These are phyloP conservation scores for Trypoxylus dichotomus DNA, from an alignment of 1,140 invertebrate genomes.

Conservation along the genomic window DNA sequence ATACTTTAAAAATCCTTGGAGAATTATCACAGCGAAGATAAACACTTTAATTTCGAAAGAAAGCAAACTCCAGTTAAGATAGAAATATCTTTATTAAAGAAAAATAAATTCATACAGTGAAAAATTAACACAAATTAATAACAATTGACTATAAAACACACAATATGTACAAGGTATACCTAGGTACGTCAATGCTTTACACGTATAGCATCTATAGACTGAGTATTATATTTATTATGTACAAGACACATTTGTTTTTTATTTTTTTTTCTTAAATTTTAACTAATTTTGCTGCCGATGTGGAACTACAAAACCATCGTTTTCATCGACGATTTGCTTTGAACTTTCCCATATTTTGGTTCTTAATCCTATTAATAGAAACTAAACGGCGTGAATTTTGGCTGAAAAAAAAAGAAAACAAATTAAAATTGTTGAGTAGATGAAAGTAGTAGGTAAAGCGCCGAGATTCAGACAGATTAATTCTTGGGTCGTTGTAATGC, in stretches of 20 bases:
- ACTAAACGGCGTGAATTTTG: slow-evolving; percentile 22
- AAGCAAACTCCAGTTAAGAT: too few relatives aligned
- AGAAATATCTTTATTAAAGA: background rate
- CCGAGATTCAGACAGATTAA: too few relatives aligned
- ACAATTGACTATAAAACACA: background rate
- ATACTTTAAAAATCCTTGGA: too few relatives aligned
- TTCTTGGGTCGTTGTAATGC: too few relatives aligned
- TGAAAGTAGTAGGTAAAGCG: too few relatives aligned
- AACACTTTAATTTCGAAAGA: too few relatives aligned
- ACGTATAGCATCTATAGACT: too few relatives aligned
- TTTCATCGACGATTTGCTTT: slow-evolving; percentile 34
- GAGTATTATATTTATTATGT: too few relatives aligned
- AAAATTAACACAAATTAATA: background rate
- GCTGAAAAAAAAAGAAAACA: slow-evolving; percentile 36
- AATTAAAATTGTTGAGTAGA: background rate
- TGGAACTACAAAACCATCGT: slow-evolving; percentile 42
- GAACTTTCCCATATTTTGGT: slow-evolving; percentile 35
- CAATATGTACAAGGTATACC: background rate
- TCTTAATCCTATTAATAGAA: background rate
- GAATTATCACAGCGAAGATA: too few relatives aligned
- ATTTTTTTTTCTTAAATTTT: background rate
- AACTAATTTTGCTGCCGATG: background rate
- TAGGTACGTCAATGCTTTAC: too few relatives aligned
- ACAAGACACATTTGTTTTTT: too few relatives aligned
- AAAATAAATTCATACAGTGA: background rate